Base-by-base conservation (phyloP, 2,113 vertebrate genomes). In the Onychorhynchus coronatus region DNA sequence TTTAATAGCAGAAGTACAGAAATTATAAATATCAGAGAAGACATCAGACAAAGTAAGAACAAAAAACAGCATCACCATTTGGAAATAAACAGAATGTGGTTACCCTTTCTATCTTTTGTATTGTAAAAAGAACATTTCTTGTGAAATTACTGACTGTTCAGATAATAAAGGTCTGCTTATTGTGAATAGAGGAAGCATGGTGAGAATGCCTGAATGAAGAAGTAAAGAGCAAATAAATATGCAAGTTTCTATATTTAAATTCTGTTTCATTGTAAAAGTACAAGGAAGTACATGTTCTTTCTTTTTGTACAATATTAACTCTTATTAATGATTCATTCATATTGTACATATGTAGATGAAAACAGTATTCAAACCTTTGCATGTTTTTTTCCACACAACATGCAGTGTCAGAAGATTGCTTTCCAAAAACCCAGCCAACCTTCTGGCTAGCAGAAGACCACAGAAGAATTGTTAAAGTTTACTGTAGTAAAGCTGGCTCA, bases 341-440 rank as follows among this genome's bases (percentile, higher is more conserved):
- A 22, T 25, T 81, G 37, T 33, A 74, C 22, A 20, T 28, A 31
- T 14, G 44, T 3, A 53, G 21, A 41, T 25, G 12, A 86, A 86
- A 76, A 67, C 6, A 63, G 24, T 58, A 63, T 16, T 61, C 14
- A 55, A 30, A 58, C 13, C 2, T 79, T 46, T 68, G 23, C 11
- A 33, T 3, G 8, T 49, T 79, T 31, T 31, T 62, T 63, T 42
- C 72, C n/a, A 56, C n/a, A 62, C 9, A 77, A 56, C 0, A 0
- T 39, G 30, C 24, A 56, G 20, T 14, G 16, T 46, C 41, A 77
- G 35, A 59, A 73, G 19, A 33, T 12, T 1, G 0, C 14, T 58
- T 21, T 87, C 10, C 28, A 1, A 4, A 75, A 85, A 67, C 6
- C 11, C 6, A 1, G 23, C 11, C 47, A 93, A 24, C 11, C 14